Percentiles rank a stretch among this genome's conserved stretches.
Evolutionary conservation across 2,113 vertebrate species (phyloP).

Genomic region (Petrocephalus zakoni): DNA sequence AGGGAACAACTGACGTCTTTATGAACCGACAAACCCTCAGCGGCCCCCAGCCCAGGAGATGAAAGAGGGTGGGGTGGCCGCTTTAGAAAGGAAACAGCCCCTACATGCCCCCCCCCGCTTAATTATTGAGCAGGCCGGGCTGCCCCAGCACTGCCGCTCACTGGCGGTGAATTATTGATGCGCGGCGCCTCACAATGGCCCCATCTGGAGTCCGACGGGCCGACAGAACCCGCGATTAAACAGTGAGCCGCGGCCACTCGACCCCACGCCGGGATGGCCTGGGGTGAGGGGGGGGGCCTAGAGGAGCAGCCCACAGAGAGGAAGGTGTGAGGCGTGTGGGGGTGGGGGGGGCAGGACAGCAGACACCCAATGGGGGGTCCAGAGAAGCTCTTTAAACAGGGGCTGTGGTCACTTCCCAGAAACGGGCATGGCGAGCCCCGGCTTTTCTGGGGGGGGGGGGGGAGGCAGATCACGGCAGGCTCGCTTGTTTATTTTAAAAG

Average conservation of each 20-base stretch:
- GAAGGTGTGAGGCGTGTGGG: background rate
- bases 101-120: slow-evolving; percentile 53
- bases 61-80: slow-evolving; percentile 54
- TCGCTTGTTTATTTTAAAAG: background rate
- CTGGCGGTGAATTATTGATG: slow-evolving; percentile 66
- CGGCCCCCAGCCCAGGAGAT: slow-evolving; percentile 46
- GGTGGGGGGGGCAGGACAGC: background rate
- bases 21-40: slow-evolving; percentile 57
- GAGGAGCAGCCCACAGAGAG: background rate
- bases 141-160: slow-evolving; percentile 55
- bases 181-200: slow-evolving; percentile 57
- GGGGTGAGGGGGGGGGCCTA: background rate
- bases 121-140: slow-evolving; percentile 67
- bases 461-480: background rate
- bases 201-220: slow-evolving; percentile 57
- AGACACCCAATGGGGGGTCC: background rate
- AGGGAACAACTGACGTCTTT: slow-evolving; percentile 50
- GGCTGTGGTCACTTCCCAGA: background rate
- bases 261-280: background rate
- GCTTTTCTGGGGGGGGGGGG: background rate
- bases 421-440: background rate
- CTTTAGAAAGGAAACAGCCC: slow-evolving; percentile 53
- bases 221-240: slow-evolving; percentile 51
- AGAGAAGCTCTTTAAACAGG: background rate
- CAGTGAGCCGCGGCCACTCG: slow-evolving; percentile 38